Evolutionary conservation across 2,797 vertebrate genomes (phyloP).

Genomic region (Poeciliopsis infans): DNA sequence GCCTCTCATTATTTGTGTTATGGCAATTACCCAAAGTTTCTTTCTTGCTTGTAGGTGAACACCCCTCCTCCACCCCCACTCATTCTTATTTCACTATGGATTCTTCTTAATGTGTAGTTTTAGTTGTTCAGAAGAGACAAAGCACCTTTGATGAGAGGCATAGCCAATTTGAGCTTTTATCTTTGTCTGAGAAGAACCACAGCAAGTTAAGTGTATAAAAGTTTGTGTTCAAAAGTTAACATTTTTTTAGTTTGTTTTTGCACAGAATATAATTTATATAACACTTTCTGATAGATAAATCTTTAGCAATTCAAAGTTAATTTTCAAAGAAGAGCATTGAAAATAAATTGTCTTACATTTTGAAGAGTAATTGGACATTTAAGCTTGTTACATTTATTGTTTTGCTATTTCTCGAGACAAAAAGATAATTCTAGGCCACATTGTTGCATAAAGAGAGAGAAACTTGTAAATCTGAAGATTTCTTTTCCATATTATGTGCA

Average conservation of each 20-base stretch:
- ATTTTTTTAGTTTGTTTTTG: slow-evolving; percentile 18
- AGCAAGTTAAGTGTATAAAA: slow-evolving; percentile 42
- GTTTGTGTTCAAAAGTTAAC: slow-evolving; percentile 21
- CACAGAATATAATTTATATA: neutral
- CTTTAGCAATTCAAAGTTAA: neutral
- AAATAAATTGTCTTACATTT: neutral
- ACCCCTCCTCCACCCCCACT: slow-evolving; percentile 4
- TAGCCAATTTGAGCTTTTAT: slow-evolving; percentile 61
- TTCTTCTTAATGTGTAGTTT: slow-evolving; percentile 52
- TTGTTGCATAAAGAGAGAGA: neutral
- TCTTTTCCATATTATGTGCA: neutral
- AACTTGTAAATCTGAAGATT: slow-evolving; percentile 18
- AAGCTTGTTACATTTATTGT: neutral
- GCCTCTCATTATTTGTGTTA: slow-evolving; percentile 77
- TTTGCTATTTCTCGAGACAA: neutral
- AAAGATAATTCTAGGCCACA: neutral
- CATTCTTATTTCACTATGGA: slow-evolving; percentile 49
- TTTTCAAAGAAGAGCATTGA: neutral
- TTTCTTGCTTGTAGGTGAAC: slow-evolving; percentile 78
- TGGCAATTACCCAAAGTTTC: slow-evolving; percentile 74
- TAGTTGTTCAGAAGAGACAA: slow-evolving; percentile 67
- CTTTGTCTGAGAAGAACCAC: slow-evolving; percentile 57
- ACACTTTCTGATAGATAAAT: neutral
- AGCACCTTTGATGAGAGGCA: slow-evolving; percentile 66
- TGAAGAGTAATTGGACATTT: neutral